These are phyloP conservation scores for Elgaria multicarinata DNA, from an alignment of 2,113 vertebrate species.

Conservation along the genomic window DNA sequence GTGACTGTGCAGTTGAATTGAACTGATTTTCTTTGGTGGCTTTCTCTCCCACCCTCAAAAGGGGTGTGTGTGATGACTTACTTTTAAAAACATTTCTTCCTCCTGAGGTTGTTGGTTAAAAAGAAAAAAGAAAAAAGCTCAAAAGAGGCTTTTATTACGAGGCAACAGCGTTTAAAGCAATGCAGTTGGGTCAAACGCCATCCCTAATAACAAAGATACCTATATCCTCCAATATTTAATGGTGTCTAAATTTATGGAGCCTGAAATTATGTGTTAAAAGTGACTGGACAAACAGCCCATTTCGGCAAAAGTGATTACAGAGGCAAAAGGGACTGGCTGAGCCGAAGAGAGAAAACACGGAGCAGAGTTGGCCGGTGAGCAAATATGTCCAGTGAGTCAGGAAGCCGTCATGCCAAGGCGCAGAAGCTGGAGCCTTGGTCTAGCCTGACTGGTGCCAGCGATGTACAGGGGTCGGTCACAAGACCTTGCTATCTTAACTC, in stretches of 20 bases:
- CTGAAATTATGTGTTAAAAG: constrained; percentile 33
- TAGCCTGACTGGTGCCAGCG: constrained; percentile 77
- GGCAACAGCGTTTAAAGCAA: not conserved
- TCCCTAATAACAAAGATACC: not conserved
- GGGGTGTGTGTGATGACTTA: not conserved
- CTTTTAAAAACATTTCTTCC: not conserved
- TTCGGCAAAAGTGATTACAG: constrained; percentile 19
- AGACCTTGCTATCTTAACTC: constrained; percentile 60
- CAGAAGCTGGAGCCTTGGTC: constrained; percentile 69
- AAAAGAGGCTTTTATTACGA: not conserved
- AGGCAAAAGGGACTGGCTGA: constrained; percentile 23
- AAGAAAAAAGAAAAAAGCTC: not conserved
- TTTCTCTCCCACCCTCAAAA: not conserved
- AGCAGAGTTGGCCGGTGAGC: constrained; percentile 59
- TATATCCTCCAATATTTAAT: not conserved
- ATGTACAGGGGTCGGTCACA: constrained; percentile 71
- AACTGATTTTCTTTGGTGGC: not conserved
- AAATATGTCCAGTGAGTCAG: constrained; percentile 54
- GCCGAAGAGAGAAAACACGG: constrained; percentile 45
- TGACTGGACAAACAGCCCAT: not conserved
- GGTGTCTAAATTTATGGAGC: not conserved
- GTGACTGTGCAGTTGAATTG: not conserved
- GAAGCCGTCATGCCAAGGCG: constrained; percentile 71
- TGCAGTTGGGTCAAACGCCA: not conserved
- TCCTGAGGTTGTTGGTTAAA: not conserved